Evolutionary conservation across 2,888 invertebrate species (phyloP), one percentile per base, ranked within the genome.

Genomic region (Hirtodrosophila alboralis): DNA sequence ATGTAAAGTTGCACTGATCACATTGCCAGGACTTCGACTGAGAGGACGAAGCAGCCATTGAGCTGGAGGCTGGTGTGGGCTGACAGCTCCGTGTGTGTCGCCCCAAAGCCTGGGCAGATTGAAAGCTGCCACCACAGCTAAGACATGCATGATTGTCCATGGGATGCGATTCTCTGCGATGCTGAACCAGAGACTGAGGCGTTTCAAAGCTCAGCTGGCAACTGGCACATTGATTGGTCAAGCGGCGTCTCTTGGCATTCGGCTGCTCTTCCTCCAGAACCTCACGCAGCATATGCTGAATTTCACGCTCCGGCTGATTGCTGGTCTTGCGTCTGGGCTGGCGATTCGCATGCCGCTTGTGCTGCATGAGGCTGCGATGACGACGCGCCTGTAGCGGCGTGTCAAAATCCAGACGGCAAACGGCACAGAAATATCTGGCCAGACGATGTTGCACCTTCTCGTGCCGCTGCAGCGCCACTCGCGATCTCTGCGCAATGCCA

Each of bases 71-170:
- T 16, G n/a, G n/a, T n/a, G 45, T 12, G 10, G 87, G 84, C 56
- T 87, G 67, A 48, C 89, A 81, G 54, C 49, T 60, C 41, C 91
- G 87, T 93, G 95, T 2, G 92, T 96, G 96, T 8, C 93, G 92
- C 0, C 94, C 93, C 8, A 96, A 92, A 84, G 95, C 95, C 91
- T 96, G 96, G 1, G 94, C 92, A 0, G 95, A 91, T 0, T 93
- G 92, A 85, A 96, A 96, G 8, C 91, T 90, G 87, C 92, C 91
- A 0, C 95, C 95, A 78, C 96, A 96, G 73, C 93, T 92, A 0
- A 94, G 92, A 85, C 96, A 96, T 53, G 94, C 94, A 30, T 88
- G 93, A 58, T 92, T 93, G 2, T 93, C 91, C 44, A 93, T 23
- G 1, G 65, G 53, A 51, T 84, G 78, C 8, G 9, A 10, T 0